Percentiles rank a stretch among this genome's conserved stretches.
phyloP scores from a whole-genome alignment of 1,140 invertebrate genomes.

The Brachionus rotundiformis region DNA sequence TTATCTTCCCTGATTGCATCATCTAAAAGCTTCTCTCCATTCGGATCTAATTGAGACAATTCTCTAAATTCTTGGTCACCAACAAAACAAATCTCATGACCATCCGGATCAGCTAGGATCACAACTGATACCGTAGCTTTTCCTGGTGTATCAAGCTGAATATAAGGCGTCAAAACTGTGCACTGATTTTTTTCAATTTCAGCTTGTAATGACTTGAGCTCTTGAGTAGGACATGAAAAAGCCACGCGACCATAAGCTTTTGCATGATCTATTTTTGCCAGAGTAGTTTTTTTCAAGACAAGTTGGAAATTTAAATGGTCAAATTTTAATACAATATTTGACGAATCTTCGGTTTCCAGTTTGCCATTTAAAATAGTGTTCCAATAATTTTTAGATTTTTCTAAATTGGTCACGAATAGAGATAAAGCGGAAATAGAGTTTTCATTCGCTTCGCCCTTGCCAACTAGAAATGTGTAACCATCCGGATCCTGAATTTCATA shows the following conservation, averaged over 20 bases:
- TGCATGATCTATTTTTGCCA: conserved; percentile 72
- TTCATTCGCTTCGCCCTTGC: conserved; percentile 69
- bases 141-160: conserved; percentile 88
- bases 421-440: conserved; percentile 82
- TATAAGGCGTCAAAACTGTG: conserved; percentile 81
- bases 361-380: conserved; percentile 17
- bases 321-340: background rate
- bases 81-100: conserved; percentile 97
- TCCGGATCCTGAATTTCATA: conserved; percentile 76
- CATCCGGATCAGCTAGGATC: conserved; percentile 93
- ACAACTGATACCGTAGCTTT: conserved; percentile 93
- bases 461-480: conserved; percentile 83
- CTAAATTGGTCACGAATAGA: conserved; percentile 76
- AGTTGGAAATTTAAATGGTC: background rate
- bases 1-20: conserved; percentile 31
- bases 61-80: conserved; percentile 89
- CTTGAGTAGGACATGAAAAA: conserved; percentile 77
- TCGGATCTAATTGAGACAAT: conserved; percentile 81
- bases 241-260: conserved; percentile 92
- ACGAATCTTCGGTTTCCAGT: background rate
- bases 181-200: conserved; percentile 73
- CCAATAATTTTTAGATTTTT: conserved; percentile 69
- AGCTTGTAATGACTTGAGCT: conserved; percentile 75
- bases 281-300: background rate
- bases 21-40: conserved; percentile 64